These are phyloP conservation scores for Heterodera filipjevi DNA, from an alignment of 2,888 invertebrate species.

Conservation along the genomic window DNA sequence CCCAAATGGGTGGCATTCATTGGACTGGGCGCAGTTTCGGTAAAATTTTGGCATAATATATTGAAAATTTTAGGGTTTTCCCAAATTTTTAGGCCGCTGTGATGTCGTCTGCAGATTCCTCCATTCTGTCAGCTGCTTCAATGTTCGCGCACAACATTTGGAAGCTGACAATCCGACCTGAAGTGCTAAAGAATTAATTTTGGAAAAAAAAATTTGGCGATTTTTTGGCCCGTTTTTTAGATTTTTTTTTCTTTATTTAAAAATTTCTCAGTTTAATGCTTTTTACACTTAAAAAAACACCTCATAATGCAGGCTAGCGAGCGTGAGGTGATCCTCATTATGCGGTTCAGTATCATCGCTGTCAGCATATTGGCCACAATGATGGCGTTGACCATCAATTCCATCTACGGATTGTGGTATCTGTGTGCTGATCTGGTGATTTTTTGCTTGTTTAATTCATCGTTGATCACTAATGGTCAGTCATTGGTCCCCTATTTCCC, in stretches of 20 bases:
- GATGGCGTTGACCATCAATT: conserved; percentile 95
- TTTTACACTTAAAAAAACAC: background rate
- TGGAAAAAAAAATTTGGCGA: background rate
- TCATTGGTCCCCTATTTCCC: too few species aligned
- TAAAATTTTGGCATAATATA: too few species aligned
- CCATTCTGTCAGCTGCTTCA: conserved; percentile 93
- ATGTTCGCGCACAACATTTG: conserved; percentile 99
- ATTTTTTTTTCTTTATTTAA: background rate
- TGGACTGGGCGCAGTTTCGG: conserved; percentile 92
- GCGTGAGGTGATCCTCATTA: conserved; percentile 86
- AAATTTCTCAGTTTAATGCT: background rate
- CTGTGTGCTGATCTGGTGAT: conserved; percentile 94
- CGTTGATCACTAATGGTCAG: background rate
- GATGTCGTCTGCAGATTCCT: conserved; percentile 98
- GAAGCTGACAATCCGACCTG: conserved; percentile 91
- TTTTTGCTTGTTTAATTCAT: background rate
- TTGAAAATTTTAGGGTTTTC: too few species aligned
- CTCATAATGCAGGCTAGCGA: conserved; percentile 79
- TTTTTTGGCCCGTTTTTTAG: background rate
- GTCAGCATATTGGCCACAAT: conserved; percentile 88
- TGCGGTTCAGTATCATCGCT: conserved; percentile 86
- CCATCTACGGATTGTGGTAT: conserved; percentile 97
- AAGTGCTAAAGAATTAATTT: conserved; percentile 69
- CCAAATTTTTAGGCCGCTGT: conserved; percentile 66
- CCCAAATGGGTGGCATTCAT: conserved; percentile 95